Evolutionary conservation across 2,888 invertebrate species (phyloP).

Genomic region (Hemaris fuciformis): DNA sequence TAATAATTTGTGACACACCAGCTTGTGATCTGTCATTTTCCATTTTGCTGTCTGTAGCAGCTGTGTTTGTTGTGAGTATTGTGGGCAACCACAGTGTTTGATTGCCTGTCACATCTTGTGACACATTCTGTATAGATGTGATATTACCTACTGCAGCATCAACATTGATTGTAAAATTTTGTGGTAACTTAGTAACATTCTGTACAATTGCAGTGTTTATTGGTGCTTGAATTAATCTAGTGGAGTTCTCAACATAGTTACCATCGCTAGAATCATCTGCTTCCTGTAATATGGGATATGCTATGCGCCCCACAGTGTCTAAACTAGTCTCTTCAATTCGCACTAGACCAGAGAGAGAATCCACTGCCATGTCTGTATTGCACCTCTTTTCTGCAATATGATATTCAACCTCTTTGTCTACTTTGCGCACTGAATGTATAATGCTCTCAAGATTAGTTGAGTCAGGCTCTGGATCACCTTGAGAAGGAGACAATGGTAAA

Average conservation of each 20-base stretch:
- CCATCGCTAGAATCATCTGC: constrained; percentile 65
- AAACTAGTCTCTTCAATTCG: constrained; percentile 66
- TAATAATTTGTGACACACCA: constrained; percentile 73
- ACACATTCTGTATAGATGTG: constrained; percentile 72
- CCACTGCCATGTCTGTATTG: constrained; percentile 67
- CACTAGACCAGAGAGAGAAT: constrained; percentile 67
- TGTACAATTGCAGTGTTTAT: constrained; percentile 72
- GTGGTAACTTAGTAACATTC: constrained; percentile 72
- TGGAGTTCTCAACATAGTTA: constrained; percentile 66
- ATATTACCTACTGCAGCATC: constrained; percentile 73
- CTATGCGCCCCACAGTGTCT: constrained; percentile 64
- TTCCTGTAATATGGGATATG: constrained; percentile 71
- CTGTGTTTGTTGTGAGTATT: constrained; percentile 65
- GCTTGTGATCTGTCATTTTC: constrained; percentile 65
- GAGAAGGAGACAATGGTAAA: constrained; percentile 60
- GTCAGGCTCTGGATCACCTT: constrained; percentile 72
- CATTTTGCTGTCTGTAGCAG: constrained; percentile 54
- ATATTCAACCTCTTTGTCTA: constrained; percentile 70
- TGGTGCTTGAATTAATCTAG: constrained; percentile 70
- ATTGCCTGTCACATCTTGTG: constrained; percentile 68
- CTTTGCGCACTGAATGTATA: constrained; percentile 64
- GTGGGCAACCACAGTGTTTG: constrained; percentile 77
- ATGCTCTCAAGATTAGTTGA: constrained; percentile 75
- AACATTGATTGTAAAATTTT: constrained; percentile 76
- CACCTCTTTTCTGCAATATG: constrained; percentile 65